Base-by-base conservation (phyloP, 1,140 invertebrate species). In the Sycophaga agraensis region DNA sequence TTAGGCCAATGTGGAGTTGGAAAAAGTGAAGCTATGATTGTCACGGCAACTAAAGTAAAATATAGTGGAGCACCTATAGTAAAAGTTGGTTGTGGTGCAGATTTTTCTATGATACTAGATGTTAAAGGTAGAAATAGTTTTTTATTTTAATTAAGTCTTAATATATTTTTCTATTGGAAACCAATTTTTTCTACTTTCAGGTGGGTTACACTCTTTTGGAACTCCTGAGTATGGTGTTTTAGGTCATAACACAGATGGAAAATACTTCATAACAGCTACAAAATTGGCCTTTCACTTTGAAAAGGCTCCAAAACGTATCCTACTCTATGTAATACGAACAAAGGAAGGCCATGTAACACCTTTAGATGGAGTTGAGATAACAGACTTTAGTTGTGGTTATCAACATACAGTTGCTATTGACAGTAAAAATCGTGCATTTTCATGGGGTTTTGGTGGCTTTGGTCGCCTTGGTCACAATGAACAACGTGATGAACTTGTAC, bases 361-460 rank as follows among this genome's bases (percentile, higher is more conserved):
- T 0, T 82, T 97, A 0, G 90, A 93, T 66, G 88, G 92, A 66
- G 91, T 94, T 0, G 89, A 92, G 69, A 93, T 97, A 53, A 87
- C 91, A 1, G 93, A 96, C 74, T 89, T 97, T 70, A 89, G 90
- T 14, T 96, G 94, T 77, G 94, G 94, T 6, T 87, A 88, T 62
- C 94, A 96, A 80, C 95, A 97, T 70, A 90, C 91, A 31, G 93
- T 96, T 45, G 91, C 91, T 0, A 86, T 95, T 57, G 94, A 97
- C 72, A 88, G 89, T 0, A 90, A 90, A 68, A 93, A 91, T 72
- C 85, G 94, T 11, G 88, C 92, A 0, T 97, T 89, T 73, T 93
- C 93, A 35, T 97, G 94, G 94, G 94, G 95, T 24, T 97, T 96
- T 77, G 94, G 93, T 12, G 95, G 94, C 0, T 94, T 96, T 73